Percentiles rank a stretch among this genome's conserved stretches.
Conservation (phyloP, 1,140 invertebrate genomes). For the Mamestra configurata region DNA sequence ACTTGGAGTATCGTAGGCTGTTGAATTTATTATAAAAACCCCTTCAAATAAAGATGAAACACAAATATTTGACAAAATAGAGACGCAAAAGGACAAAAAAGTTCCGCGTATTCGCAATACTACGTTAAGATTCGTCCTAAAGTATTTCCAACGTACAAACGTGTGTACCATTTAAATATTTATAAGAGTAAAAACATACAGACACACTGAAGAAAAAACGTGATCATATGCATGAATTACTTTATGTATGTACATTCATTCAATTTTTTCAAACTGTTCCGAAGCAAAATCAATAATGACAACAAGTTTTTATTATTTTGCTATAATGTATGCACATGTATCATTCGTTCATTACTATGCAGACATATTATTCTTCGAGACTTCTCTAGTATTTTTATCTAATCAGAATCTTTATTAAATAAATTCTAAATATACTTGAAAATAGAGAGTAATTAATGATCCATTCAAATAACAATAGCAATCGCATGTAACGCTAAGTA, state of each 20-base stretch:
- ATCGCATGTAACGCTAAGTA: neutral
- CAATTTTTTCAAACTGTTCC: conserved; percentile 15
- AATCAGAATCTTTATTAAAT: conserved; percentile 6
- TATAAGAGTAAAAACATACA: conserved; percentile 31
- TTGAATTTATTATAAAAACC: neutral
- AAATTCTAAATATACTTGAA: neutral
- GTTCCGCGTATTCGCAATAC: neutral
- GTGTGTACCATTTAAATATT: conserved; percentile 21
- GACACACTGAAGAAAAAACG: conserved; percentile 15
- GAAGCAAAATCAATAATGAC: conserved; percentile 24
- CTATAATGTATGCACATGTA: conserved; percentile 4
- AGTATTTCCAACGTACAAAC: conserved; percentile 26
- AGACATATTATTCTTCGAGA: neutral
- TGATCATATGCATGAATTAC: conserved; percentile 8
- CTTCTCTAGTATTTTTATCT: conserved; percentile 4
- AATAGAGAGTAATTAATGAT: neutral
- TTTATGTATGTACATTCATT: conserved; percentile 33
- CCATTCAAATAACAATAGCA: conserved; percentile 4
- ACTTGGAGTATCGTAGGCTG: neutral
- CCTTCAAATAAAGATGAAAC: conserved; percentile 32
- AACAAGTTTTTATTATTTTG: conserved; percentile 13
- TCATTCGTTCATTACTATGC: neutral
- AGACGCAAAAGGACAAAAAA: conserved; percentile 20
- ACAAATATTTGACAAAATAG: conserved; percentile 32
- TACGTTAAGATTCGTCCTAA: conserved; percentile 21